Evolutionary conservation across 2,113 vertebrate species (phyloP).

Genomic region (Daboia siamensis): DNA sequence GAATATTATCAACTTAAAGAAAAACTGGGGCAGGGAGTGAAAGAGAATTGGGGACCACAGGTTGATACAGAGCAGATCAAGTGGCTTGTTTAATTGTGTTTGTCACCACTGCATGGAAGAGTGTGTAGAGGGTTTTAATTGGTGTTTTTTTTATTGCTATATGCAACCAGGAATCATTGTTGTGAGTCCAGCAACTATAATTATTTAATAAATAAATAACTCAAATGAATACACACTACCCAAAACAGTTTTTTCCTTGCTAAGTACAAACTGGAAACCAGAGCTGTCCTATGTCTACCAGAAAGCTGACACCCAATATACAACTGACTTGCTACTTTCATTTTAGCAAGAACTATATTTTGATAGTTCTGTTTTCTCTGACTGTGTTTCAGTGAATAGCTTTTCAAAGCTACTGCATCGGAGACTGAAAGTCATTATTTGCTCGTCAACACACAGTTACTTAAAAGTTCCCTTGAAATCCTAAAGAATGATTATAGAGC

Average conservation of each 20-base stretch:
- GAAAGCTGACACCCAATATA: neutral
- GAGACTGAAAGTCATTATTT: too few species aligned
- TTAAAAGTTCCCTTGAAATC: neutral
- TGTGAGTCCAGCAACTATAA: neutral
- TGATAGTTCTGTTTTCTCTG: neutral
- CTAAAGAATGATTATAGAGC: neutral
- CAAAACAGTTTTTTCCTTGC: neutral
- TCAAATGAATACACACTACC: neutral
- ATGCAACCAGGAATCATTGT: neutral
- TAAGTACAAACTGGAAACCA: neutral
- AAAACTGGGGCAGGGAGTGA: neutral
- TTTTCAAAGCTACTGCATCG: neutral
- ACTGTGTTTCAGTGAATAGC: neutral
- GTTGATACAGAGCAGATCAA: neutral
- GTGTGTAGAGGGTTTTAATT: neutral
- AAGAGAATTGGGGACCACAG: neutral
- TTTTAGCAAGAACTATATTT: neutral
- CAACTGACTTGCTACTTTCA: neutral
- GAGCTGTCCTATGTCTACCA: neutral
- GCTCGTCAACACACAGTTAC: neutral
- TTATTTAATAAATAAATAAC: neutral
- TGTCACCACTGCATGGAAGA: neutral
- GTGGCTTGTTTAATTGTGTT: neutral
- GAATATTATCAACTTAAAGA: neutral
- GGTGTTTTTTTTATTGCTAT: neutral